A percentile compares a stretch with the other conserved stretches of the same genome.
Conservation (phyloP, 23 tunicate genomes). For the Styela clava region DNA sequence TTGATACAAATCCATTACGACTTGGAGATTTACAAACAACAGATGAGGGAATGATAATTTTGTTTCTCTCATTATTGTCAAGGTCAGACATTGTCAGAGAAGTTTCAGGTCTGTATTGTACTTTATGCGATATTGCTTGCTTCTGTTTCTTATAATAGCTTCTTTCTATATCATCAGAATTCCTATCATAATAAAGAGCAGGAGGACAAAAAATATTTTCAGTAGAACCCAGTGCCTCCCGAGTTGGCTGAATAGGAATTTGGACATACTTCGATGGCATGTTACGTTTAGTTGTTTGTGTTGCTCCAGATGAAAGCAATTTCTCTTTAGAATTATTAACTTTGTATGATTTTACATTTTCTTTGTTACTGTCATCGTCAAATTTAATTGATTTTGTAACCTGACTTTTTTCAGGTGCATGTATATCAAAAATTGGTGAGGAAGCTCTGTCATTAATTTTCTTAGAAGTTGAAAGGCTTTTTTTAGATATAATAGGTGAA, state of each 20-base stretch:
- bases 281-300: neutral
- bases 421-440: neutral
- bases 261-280: slow-evolving; percentile 16
- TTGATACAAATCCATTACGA: neutral
- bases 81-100: neutral
- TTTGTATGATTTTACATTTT: slow-evolving; percentile 5
- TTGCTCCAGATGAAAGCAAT: neutral
- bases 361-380: neutral
- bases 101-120: neutral
- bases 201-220: slow-evolving; percentile 33
- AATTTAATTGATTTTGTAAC: neutral
- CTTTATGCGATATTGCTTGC: neutral
- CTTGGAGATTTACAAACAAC: neutral
- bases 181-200: slow-evolving; percentile 19
- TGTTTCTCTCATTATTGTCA: neutral
- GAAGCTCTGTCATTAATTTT: neutral
- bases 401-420: neutral
- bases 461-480: neutral
- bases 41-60: neutral
- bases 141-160: neutral
- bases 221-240: neutral
- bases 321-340: neutral
- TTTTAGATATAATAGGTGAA: neutral
- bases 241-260: neutral
- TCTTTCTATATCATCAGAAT: slow-evolving; percentile 3